Evolutionary conservation across 2,797 vertebrate genomes (phyloP).

Genomic region (Petrocephalus sullivani): DNA sequence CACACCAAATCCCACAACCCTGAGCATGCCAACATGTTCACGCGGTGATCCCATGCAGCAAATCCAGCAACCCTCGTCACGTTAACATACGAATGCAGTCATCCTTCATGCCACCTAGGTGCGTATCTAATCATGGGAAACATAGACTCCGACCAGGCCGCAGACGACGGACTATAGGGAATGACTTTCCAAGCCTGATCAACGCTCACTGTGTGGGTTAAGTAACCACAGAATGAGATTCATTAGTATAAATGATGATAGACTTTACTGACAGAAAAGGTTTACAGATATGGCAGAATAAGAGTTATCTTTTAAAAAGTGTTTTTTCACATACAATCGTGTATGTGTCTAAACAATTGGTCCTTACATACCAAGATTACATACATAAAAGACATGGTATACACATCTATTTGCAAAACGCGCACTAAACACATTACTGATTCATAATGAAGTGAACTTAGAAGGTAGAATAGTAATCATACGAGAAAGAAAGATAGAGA

Average conservation of each 20-base stretch:
- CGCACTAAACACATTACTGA: slow-evolving; percentile 20
- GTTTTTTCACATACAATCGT: background rate
- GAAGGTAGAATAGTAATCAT: slow-evolving; percentile 47
- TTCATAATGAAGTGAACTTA: slow-evolving; percentile 49
- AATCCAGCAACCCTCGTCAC: too few species aligned
- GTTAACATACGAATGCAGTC: too few species aligned
- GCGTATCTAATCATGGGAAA: background rate
- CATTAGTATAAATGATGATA: background rate
- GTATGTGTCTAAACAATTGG: background rate
- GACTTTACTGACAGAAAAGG: background rate
- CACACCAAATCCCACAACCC: background rate
- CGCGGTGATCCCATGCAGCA: too few species aligned
- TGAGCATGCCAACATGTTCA: too few species aligned
- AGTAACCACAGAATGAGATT: background rate
- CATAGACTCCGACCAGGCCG: background rate
- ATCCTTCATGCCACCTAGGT: background rate
- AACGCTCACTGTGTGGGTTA: background rate
- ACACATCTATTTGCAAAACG: background rate
- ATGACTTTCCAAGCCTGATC: background rate
- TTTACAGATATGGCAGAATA: background rate
- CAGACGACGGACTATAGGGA: background rate
- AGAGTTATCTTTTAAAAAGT: background rate
- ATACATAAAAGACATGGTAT: background rate
- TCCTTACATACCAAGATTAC: background rate
- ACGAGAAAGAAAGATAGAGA: slow-evolving; percentile 39